Base-by-base conservation (phyloP, 2,113 vertebrate genomes). In the Saguinus imperator region DNA sequence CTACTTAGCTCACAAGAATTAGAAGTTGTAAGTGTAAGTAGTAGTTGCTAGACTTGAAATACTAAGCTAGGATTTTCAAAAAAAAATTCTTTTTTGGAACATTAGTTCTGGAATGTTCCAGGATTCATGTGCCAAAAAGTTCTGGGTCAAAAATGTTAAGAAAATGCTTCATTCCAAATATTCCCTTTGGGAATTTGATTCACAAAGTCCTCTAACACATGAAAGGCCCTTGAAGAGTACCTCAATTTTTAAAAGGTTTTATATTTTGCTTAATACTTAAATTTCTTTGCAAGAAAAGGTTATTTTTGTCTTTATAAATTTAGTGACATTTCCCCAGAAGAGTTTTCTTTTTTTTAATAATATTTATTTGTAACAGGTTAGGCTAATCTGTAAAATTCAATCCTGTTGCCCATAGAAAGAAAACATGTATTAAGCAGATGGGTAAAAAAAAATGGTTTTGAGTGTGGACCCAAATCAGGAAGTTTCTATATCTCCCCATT, bases 21-120 rank as follows among this genome's bases (percentile, higher is more conserved):
- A 95, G 50, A 92, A 91, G 9, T 40, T 91, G 1, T 40, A 43
- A 64, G 5, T 23, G 0, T 57, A 64, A 89, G 66, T 52, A 86
- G 17, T 82, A 90, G 52, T 50, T 87, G 8, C 25, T 87, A 3
- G 5, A 64, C 70, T 89, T 94, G 29, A 96, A 96, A 92, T 81
- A 13, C 6, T 87, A 57, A 23, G 45, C 25, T 10, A 83, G 73
- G 8, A 72, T 90, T 94, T 95, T n/a, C 0, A 89, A 81, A 91
- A 83, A 83, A 45, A 84, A 50, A 25, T 43, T 80, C 89, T 89
- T 82, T n/a, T 27, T 91, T 95, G 55, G 29, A 96, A 70, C 37
- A 84, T 68, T 83, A 68, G 32, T 87, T 96, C 80, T 95, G 29
- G 37, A 86, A 84, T 95, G 35, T 94, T 48, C 35, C 81, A 14